Evolutionary conservation across 2,113 vertebrate genomes (phyloP).

Genomic region (Nematolebias whitei): DNA sequence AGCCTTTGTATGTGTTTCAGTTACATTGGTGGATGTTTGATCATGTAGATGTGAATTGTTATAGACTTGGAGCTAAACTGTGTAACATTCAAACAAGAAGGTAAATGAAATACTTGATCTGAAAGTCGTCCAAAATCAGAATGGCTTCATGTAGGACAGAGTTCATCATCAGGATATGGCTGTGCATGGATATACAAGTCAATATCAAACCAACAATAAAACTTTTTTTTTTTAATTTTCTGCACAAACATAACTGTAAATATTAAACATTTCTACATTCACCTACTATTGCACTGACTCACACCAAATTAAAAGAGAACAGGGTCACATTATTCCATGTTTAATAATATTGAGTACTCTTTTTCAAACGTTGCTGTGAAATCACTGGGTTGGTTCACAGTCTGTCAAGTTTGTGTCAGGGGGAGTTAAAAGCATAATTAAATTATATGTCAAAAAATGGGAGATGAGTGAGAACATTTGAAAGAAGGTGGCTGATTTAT

Average conservation of each 20-base stretch:
- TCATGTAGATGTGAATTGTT: neutral
- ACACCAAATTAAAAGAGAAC: neutral
- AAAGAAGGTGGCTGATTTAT: slow-evolving; percentile 24
- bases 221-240: too few species aligned
- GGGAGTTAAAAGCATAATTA: slow-evolving; percentile 58
- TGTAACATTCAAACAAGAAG: neutral
- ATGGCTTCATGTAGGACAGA: neutral
- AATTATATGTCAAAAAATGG: slow-evolving; percentile 65
- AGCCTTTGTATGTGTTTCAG: neutral
- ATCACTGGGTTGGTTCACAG: slow-evolving; percentile 33
- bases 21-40: neutral
- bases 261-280: neutral
- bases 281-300: neutral
- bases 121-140: neutral
- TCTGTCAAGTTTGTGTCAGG: slow-evolving; percentile 32
- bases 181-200: neutral
- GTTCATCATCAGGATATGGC: neutral
- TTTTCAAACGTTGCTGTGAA: slow-evolving; percentile 38
- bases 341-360: slow-evolving; percentile 45
- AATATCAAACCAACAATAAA: neutral
- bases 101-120: neutral
- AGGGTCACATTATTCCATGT: slow-evolving; percentile 11
- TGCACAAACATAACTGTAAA: neutral
- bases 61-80: neutral
- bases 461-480: slow-evolving; percentile 42